phyloP scores from a whole-genome alignment of 2,797 vertebrate genomes.

The Tragopan temminckii region DNA sequence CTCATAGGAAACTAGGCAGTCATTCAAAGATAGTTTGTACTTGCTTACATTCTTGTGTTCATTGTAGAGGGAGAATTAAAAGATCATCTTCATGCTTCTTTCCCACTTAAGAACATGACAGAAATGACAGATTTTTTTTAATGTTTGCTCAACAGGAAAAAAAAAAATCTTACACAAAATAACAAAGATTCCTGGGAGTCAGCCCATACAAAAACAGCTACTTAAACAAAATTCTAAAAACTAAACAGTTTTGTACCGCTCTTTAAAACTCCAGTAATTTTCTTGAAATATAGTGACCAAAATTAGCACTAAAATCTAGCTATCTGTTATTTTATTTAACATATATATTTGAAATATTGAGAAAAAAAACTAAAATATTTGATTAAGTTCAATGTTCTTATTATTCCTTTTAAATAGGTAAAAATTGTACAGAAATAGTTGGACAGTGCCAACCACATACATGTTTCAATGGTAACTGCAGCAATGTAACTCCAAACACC shows the following conservation, averaged over 20 bases:
- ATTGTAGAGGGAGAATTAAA: neutral
- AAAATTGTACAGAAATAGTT: conserved; percentile 86
- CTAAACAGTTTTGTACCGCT: neutral
- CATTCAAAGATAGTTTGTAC: neutral
- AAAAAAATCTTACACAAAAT: neutral
- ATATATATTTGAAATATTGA: neutral
- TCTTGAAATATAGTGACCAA: accelerated
- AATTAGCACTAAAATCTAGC: neutral
- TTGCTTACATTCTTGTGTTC: neutral
- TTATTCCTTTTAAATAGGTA: conserved; percentile 76
- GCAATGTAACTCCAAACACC: conserved; percentile 74
- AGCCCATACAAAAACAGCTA: accelerated
- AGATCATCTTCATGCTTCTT: neutral
- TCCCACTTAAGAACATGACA: neutral
- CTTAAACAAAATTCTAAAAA: neutral
- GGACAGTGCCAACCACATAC: conserved; percentile 80
- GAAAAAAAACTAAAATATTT: neutral
- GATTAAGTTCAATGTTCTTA: neutral
- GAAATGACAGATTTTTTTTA: neutral
- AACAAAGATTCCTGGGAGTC: neutral
- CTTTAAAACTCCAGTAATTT: neutral
- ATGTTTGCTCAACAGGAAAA: neutral
- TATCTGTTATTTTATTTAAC: neutral
- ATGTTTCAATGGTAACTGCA: conserved; percentile 83
- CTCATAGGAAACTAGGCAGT: neutral